Percentiles rank a stretch among this genome's conserved stretches.
Evolutionary conservation across 2,888 invertebrate species (phyloP).

Genomic region (Augiades crinisus): DNA sequence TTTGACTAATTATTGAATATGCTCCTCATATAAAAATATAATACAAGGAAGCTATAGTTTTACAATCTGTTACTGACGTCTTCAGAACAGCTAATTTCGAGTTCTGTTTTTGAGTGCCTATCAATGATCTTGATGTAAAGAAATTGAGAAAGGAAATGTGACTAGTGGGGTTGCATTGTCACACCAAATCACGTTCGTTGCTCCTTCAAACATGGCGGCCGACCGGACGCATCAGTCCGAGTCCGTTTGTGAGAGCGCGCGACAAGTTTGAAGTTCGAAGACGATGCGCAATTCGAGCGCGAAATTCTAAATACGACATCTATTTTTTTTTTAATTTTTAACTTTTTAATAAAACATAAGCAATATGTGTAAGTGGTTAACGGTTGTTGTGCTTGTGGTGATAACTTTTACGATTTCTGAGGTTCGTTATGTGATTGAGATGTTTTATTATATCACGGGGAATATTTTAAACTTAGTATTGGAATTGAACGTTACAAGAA

Average conservation of each 20-base stretch:
- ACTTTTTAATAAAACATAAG: constrained; percentile 39
- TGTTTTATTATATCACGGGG: too few species aligned
- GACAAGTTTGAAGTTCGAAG: constrained; percentile 52
- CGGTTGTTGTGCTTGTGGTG: constrained; percentile 58
- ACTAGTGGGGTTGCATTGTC: constrained; percentile 57
- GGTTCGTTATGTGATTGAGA: constrained; percentile 48
- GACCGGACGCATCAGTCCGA: constrained; percentile 55
- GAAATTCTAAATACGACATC: constrained; percentile 56
- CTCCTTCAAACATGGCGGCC: constrained; percentile 41
- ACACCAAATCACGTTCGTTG: constrained; percentile 59
- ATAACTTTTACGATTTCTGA: constrained; percentile 61
- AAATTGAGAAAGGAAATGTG: constrained; percentile 20
- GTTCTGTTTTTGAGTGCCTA: background rate
- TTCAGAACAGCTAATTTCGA: background rate
- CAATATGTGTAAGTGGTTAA: constrained; percentile 68
- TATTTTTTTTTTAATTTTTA: constrained; percentile 42
- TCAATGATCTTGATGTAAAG: background rate
- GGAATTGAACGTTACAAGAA: too few species aligned
- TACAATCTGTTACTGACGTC: too few species aligned
- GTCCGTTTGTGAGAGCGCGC: constrained; percentile 58
- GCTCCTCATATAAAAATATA: too few species aligned
- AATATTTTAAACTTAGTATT: too few species aligned
- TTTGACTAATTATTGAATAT: too few species aligned
- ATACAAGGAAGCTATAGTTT: too few species aligned
- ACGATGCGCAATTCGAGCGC: constrained; percentile 59